Base-by-base conservation (phyloP, 2,797 vertebrate species). In the Enteromius radiatus region DNA sequence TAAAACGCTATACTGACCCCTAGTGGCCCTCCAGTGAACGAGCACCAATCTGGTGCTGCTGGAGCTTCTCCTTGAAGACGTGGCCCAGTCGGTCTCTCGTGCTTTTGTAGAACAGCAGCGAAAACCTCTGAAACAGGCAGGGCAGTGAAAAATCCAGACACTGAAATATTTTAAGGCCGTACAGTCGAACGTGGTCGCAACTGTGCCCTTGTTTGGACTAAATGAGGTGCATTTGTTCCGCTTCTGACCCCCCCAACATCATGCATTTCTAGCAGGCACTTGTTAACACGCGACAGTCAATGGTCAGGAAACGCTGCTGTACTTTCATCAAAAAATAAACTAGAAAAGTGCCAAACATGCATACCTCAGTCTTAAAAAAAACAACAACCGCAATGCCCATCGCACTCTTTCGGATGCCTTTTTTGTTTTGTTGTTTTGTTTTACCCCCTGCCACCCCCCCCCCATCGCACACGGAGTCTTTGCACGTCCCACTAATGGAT, bases 211-310 rank as follows among this genome's bases (percentile, higher is more conserved):
- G 78, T 63, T 74, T 23, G 78, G 26, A 61, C 31, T 69, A 74
- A 79, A 75, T 70, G 84, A 73, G 52, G 56, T 71, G 81, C 70
- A n/a, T 74, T 47, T 15, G 26, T 84, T 64, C 45, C 1, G 0
- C 3, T 83, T 52, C 59, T 23, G 86, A 87, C 9, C 84, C 88
- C 87, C 86, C 75, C 70, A 80, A 84, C 87, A 90, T 54, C 78
- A 80, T 80, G 74, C 69, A 41, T 87, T 89, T 89, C 90, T 85
- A 89, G 90, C 93, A 95, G 95, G 95, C 95, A 95, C 94, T 95
- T 95, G 79, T 84, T 78, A 80, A 68, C 81, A 63, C 67, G 26
- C 45, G 38, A 36, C 11, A 59, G 65, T 75, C 78, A 54, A 19
- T 43, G 68, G 10, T 68, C 63, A 31, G 59, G 59, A 31, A 17